Evolutionary conservation across 2,888 invertebrate species (phyloP), one percentile per base, ranked within the genome.

Genomic region (Onchidella celtica): DNA sequence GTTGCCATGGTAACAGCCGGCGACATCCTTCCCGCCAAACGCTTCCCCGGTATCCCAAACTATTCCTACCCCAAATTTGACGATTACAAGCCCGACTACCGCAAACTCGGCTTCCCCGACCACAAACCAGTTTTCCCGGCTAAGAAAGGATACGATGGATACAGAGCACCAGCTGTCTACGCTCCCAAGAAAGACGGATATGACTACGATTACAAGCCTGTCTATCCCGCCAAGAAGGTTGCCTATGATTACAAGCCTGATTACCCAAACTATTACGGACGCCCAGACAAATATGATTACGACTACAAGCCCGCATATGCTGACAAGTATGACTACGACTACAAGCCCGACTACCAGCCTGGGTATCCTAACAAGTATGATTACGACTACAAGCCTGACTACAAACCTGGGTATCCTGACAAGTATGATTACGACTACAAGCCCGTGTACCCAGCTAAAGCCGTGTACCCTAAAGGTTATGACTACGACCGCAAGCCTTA

Each of bases 181-280:
- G 59, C 27, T 27, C n/a, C n/a, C 27, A 24, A 59, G n/a, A 3
- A 27, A 59, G 4, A 3, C 27, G 59, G 59, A 59, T 59, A 59
- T 27, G 59, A 59, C 59, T 59, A 59, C 59, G 59, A 59, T 27
- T 59, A 59, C 59, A 59, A 59, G 27, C 59, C 59, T 27, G 59
- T 59, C 14, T 59, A 59, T 27, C n/a, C n/a, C 59, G 3, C 59
- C 59, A 59, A 59, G n/a, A 59, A 27, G 59, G n/a, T 27, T 14
- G 59, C 59, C 59, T 59, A 24, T 27, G 59, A 11, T 59, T 59
- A 59, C 59, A 59, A 59, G 14, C n/a, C n/a, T n/a, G n/a, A n/a
- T n/a, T n/a, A n/a, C n/a, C n/a, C n/a, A n/a, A n/a, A n/a, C n/a
- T n/a, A n/a, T n/a, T n/a, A n/a, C n/a, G n/a, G n/a, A n/a, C n/a